Evolutionary conservation across 2,113 vertebrate genomes (phyloP).

Genomic region (Anhinga anhinga): DNA sequence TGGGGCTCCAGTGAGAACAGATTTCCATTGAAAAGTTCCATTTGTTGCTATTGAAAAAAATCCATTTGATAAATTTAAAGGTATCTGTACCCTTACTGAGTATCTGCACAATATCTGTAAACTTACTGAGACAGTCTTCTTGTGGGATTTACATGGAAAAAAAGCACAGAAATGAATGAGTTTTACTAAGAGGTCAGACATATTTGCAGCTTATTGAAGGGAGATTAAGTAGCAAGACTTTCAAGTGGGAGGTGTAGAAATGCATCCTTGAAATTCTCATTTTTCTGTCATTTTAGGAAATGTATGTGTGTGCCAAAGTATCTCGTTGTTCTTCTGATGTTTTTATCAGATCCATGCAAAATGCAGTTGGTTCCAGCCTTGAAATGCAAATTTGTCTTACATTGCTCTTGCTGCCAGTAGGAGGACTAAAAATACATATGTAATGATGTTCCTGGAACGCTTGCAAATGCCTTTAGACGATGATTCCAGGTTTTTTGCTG

Average conservation of each 20-base stretch:
- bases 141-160: background rate
- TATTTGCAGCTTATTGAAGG: background rate
- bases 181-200: background rate
- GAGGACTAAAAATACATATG: constrained; percentile 63
- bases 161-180: background rate
- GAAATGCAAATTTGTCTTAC: constrained; percentile 59
- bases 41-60: background rate
- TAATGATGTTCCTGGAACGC: constrained; percentile 60
- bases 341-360: constrained; percentile 56
- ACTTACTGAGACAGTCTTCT: background rate
- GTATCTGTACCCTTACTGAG: background rate
- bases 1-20: background rate
- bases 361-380: constrained; percentile 43
- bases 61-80: background rate
- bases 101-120: background rate
- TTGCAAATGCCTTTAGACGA: constrained; percentile 51
- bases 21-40: background rate
- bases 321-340: constrained; percentile 50
- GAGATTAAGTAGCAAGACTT: background rate
- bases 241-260: constrained; percentile 10
- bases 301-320: background rate
- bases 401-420: constrained; percentile 44
- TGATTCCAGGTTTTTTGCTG: background rate
- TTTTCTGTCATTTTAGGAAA: constrained; percentile 28
- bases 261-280: background rate